Percentiles rank a stretch among this genome's conserved stretches.
phyloP scores from a whole-genome alignment of 2,113 vertebrate genomes.

The Hirundichthys speculiger region DNA sequence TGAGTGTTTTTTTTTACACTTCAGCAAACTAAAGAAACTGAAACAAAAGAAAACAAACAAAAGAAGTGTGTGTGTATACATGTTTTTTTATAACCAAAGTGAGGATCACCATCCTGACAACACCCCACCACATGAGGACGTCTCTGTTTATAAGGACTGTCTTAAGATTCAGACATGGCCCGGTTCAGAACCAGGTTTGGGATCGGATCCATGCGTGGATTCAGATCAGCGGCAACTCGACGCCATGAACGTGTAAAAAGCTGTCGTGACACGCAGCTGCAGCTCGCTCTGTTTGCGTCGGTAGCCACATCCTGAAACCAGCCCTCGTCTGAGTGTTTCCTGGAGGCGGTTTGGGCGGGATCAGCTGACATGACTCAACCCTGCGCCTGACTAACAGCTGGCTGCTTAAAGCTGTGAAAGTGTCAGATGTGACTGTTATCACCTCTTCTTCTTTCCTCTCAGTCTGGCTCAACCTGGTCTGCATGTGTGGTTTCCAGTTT shows the following conservation, averaged over 20 bases:
- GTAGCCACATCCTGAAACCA: background rate
- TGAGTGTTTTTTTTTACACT: too few relatives aligned
- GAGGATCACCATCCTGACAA: too few relatives aligned
- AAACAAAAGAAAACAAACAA: too few relatives aligned
- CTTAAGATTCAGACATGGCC: too few relatives aligned
- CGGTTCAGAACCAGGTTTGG: background rate
- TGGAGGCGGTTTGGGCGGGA: background rate
- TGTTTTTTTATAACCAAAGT: too few relatives aligned
- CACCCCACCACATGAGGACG: too few relatives aligned
- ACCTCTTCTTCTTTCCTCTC: background rate
- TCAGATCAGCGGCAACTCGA: background rate
- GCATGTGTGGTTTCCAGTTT: background rate
- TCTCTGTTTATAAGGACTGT: too few relatives aligned
- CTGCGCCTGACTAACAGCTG: background rate
- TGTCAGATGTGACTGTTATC: background rate
- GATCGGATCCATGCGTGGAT: background rate
- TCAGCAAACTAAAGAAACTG: too few relatives aligned
- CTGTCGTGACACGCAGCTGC: too few relatives aligned
- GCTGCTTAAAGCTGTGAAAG: background rate
- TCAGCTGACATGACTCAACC: background rate
- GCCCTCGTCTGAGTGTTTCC: background rate
- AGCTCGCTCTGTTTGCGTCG: background rate
- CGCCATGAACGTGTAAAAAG: too few relatives aligned
- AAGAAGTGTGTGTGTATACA: too few relatives aligned
- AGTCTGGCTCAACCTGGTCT: slow-evolving; percentile 11